phyloP scores from a whole-genome alignment of 2,797 vertebrate genomes.

The Cuculus canorus region DNA sequence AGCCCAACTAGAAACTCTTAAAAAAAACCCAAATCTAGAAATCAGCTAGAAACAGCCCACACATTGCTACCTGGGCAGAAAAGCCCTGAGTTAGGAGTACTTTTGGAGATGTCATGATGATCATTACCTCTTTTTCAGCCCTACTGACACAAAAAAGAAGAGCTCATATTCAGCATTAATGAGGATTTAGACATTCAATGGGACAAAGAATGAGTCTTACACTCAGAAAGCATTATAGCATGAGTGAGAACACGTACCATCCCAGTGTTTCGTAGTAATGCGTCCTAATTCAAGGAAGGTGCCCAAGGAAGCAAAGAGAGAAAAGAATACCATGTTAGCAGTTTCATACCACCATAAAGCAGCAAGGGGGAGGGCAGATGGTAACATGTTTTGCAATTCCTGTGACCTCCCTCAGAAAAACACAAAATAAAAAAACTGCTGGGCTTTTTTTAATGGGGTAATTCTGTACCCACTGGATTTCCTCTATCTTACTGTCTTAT shows the following conservation, averaged over 20 bases:
- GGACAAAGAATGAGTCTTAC: background rate
- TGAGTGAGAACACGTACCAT: constrained; percentile 76
- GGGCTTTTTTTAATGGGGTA: background rate
- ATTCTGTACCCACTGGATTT: background rate
- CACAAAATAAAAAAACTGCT: background rate
- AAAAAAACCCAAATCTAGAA: background rate
- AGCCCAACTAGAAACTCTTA: background rate
- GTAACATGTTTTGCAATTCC: background rate
- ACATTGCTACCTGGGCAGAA: background rate
- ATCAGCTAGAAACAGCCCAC: background rate
- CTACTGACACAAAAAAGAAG: background rate
- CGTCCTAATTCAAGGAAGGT: constrained; percentile 75
- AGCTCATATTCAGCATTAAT: background rate
- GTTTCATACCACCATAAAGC: constrained; percentile 4
- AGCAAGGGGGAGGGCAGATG: background rate
- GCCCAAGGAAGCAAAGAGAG: constrained; percentile 67
- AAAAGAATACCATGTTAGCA: constrained; percentile 51
- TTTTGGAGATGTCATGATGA: background rate
- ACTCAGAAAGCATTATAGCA: background rate
- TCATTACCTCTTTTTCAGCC: background rate
- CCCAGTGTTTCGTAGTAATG: constrained; percentile 84
- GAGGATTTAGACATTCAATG: background rate
- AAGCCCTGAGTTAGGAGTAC: background rate
- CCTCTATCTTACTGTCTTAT: background rate
- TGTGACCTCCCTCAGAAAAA: background rate